These are phyloP conservation scores for Pygocentrus nattereri DNA, from an alignment of 2,797 vertebrate species.

Conservation along the genomic window DNA sequence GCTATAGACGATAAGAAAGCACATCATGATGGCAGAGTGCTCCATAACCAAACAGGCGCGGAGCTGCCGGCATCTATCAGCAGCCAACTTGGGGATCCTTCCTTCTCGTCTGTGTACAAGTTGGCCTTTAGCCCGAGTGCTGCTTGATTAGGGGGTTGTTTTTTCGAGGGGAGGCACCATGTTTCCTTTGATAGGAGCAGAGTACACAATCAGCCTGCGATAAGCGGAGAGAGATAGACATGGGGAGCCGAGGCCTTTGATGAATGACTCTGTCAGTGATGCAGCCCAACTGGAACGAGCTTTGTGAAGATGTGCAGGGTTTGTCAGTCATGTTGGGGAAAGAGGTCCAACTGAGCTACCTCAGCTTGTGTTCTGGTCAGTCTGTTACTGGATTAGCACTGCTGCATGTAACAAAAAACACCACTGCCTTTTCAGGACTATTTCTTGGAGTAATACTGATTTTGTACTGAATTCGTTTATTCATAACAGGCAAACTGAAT, in stretches of 20 bases:
- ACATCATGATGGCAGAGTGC: background rate
- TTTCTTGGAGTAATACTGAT: background rate
- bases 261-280: conserved; percentile 49
- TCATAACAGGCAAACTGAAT: background rate
- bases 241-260: conserved; percentile 27
- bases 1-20: conserved; percentile 19
- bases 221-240: conserved; percentile 11
- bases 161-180: background rate
- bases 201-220: conserved; percentile 11
- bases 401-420: background rate
- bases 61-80: background rate
- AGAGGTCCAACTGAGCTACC: background rate
- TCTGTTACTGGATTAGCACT: background rate
- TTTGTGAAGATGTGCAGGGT: conserved; percentile 40
- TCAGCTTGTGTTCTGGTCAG: background rate
- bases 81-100: conserved; percentile 7
- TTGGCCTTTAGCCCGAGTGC: background rate
- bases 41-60: conserved; percentile 9
- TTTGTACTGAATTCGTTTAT: background rate
- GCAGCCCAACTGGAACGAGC: conserved; percentile 25
- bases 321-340: conserved; percentile 25
- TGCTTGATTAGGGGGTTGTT: conserved; percentile 23
- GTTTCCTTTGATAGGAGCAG: conserved; percentile 36
- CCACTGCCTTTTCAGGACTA: background rate
- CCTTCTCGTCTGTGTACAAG: conserved; percentile 6